A percentile compares a stretch with the other conserved stretches of the same genome.
These are phyloP conservation scores for Synanthedon vespiformis DNA, from an alignment of 2,888 invertebrate species.

Conservation along the genomic window DNA sequence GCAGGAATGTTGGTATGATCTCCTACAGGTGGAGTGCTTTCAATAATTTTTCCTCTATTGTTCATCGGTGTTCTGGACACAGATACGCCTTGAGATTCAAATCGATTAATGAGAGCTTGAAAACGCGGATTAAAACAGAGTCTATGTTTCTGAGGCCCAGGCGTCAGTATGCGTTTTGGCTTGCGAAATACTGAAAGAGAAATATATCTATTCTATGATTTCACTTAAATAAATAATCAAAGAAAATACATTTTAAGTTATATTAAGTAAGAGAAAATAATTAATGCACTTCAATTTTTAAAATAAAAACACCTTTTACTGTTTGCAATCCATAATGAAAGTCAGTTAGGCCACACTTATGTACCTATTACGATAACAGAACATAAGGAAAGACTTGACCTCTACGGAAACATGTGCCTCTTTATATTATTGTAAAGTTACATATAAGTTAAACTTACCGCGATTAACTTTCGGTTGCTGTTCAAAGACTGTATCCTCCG, in stretches of 20 bases:
- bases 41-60: constrained; percentile 31
- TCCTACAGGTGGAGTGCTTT: constrained; percentile 44
- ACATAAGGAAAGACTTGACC: constrained; percentile 1
- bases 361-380: background rate
- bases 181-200: constrained; percentile 47
- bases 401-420: too few species aligned
- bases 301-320: too few species aligned
- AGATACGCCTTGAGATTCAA: constrained; percentile 42
- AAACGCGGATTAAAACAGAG: constrained; percentile 50
- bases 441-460: constrained; percentile 24
- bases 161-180: constrained; percentile 60
- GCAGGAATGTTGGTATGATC: constrained; percentile 43
- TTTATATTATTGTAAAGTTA: too few species aligned
- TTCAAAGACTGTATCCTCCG: constrained; percentile 52
- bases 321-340: too few species aligned
- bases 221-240: too few species aligned
- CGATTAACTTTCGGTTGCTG: constrained; percentile 34
- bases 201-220: too few species aligned
- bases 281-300: too few species aligned
- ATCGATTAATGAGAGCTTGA: constrained; percentile 58
- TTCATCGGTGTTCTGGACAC: constrained; percentile 41
- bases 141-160: constrained; percentile 49
- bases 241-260: too few species aligned
- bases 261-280: too few species aligned
- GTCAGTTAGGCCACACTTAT: too few species aligned